These are phyloP conservation scores for Chanos chanos DNA, from an alignment of 2,797 vertebrate genomes.

Conservation along the genomic window DNA sequence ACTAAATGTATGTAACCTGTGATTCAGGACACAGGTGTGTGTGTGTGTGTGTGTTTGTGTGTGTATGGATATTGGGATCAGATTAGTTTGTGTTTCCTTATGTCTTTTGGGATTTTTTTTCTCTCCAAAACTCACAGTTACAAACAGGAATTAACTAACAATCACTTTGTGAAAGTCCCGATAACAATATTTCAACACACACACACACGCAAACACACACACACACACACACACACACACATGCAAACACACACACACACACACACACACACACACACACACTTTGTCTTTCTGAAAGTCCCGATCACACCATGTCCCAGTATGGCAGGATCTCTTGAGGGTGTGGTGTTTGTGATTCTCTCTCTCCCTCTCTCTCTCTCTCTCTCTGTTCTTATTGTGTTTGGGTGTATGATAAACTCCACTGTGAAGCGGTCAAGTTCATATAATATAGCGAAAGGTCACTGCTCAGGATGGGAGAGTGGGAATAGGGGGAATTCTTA, in stretches of 20 bases:
- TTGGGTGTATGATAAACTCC: conserved; percentile 68
- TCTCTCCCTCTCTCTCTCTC: conserved; percentile 2
- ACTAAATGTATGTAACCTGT: neutral
- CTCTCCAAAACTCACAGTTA: conserved; percentile 68
- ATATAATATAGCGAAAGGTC: conserved; percentile 41
- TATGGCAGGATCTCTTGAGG: conserved; percentile 75
- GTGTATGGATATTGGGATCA: neutral
- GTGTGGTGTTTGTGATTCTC: conserved; percentile 47
- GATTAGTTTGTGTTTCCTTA: conserved; percentile 52
- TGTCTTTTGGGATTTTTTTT: conserved; percentile 27
- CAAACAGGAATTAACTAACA: conserved; percentile 93
- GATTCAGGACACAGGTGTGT: too few species aligned
- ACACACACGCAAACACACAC: conserved; percentile 57
- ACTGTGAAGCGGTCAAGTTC: conserved; percentile 38
- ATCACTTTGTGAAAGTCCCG: conserved; percentile 87
- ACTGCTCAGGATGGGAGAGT: conserved; percentile 42
- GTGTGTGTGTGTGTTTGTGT: conserved; percentile 23
- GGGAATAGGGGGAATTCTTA: too few species aligned
- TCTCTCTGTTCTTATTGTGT: conserved; percentile 21
- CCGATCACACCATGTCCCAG: conserved; percentile 23
- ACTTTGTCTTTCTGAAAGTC: conserved; percentile 27
- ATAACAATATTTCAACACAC: conserved; percentile 93
- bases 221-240: neutral
- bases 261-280: neutral
- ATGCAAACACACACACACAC: neutral